Evolutionary conservation across 1,140 invertebrate genomes (phyloP).

Genomic region (Penaeus vannamei): DNA sequence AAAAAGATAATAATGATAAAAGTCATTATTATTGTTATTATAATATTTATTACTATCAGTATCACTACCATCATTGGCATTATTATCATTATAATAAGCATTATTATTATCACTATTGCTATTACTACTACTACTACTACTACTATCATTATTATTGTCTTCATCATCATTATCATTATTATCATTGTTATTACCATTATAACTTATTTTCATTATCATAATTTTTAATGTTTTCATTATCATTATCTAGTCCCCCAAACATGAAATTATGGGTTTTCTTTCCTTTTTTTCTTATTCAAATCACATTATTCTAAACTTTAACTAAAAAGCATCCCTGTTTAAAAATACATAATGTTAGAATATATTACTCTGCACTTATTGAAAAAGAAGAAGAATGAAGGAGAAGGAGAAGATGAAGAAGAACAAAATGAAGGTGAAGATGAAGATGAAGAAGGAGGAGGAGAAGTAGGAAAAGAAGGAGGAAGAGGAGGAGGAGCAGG

Average conservation of each 20-base stretch:
- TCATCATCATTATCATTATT: background rate
- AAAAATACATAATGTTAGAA: no score
- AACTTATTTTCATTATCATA: no score
- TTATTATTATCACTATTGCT: no score
- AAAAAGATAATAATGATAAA: no score
- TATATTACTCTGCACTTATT: background rate
- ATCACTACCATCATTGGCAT: no score
- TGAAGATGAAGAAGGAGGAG: background rate
- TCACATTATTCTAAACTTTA: background rate
- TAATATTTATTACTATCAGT: background rate
- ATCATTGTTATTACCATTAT: background rate
- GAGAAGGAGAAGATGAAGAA: background rate
- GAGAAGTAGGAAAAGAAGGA: background rate
- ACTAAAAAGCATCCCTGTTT: background rate
- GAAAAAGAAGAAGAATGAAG: background rate
- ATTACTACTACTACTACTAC: no score
- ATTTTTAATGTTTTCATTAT: no score
- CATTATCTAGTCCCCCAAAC: no score
- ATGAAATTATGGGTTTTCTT: background rate
- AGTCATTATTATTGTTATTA: background rate
- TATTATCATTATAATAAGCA: no score
- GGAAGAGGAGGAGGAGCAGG: background rate
- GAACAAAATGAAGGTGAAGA: no score
- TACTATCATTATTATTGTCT: background rate
- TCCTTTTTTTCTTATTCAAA: background rate